Conservation (phyloP, 2,113 vertebrate species). For the Limanda limanda region DNA sequence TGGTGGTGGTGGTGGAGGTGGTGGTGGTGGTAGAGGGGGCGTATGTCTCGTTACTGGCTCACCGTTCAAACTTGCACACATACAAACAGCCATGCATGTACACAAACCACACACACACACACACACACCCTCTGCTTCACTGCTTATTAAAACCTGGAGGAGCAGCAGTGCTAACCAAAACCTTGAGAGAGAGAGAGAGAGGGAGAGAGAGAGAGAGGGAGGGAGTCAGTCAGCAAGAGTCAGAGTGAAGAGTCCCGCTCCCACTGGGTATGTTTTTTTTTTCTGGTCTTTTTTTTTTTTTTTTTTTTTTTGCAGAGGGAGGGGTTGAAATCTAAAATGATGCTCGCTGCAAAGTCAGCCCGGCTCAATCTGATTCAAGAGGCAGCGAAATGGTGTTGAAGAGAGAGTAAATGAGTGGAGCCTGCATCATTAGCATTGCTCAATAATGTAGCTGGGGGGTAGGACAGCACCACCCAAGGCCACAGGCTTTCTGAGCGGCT, state of each 20-base stretch:
- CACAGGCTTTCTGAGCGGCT: conserved; percentile 76
- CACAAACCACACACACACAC: conserved; percentile 38
- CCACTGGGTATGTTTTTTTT: conserved; percentile 63
- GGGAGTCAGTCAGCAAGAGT: conserved; percentile 69
- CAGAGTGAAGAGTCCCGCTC: conserved; percentile 69
- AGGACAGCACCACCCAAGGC: conserved; percentile 81
- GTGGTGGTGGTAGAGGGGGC: conserved; percentile 59
- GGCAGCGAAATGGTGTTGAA: conserved; percentile 71
- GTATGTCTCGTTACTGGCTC: conserved; percentile 73
- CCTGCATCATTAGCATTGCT: conserved; percentile 82
- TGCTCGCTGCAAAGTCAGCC: conserved; percentile 59
- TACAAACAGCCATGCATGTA: conserved; percentile 57
- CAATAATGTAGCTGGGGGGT: conserved; percentile 84
- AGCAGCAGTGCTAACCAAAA: conserved; percentile 75
- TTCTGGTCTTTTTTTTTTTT: conserved; percentile 18
- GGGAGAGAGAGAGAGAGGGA: conserved; percentile 35
- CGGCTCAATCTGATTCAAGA: conserved; percentile 55
- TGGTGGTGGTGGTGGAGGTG: conserved; percentile 12
- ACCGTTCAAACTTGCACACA: conserved; percentile 65
- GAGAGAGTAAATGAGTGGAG: conserved; percentile 80
- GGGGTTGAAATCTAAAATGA: conserved; percentile 66
- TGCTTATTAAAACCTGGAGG: conserved; percentile 83
- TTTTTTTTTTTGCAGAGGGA: conserved; percentile 25
- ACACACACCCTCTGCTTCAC: conserved; percentile 41
- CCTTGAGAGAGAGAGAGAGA: conserved; percentile 66